These are phyloP conservation scores for Rhombomys opimus DNA, from an alignment of 2,113 vertebrate species.

Conservation along the genomic window DNA sequence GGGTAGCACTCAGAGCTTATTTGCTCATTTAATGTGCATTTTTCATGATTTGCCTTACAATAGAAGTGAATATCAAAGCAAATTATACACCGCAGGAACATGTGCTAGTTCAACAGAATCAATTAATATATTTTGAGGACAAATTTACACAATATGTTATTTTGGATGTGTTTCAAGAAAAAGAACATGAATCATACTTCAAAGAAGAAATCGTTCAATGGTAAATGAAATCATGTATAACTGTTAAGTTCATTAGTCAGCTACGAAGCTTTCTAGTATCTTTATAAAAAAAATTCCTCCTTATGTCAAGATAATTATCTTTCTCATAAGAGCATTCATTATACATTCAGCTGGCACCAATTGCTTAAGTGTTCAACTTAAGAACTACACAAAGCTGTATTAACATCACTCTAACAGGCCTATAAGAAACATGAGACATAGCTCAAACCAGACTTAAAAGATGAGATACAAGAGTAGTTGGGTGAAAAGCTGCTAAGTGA, in stretches of 20 bases:
- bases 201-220: conserved; percentile 73
- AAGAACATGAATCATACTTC: conserved; percentile 67
- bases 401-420: conserved; percentile 16
- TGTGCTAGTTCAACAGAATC: conserved; percentile 64
- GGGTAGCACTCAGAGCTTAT: neutral
- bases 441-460: conserved; percentile 6
- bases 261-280: conserved; percentile 46
- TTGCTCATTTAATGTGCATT: conserved; percentile 55
- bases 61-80: conserved; percentile 65
- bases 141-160: conserved; percentile 72
- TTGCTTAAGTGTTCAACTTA: conserved; percentile 9
- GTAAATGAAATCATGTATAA: conserved; percentile 62
- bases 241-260: conserved; percentile 50
- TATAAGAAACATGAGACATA: neutral
- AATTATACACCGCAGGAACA: conserved; percentile 66
- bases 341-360: conserved; percentile 9
- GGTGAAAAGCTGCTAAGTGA: neutral
- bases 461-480: neutral
- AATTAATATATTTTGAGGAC: conserved; percentile 59
- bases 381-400: conserved; percentile 45
- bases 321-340: conserved; percentile 47
- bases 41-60: conserved; percentile 70
- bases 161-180: conserved; percentile 77
- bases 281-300: conserved; percentile 49
- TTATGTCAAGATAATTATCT: conserved; percentile 43